Percentiles rank a stretch among this genome's conserved stretches.
Evolutionary conservation across 1,140 invertebrate genomes (phyloP).

Genomic region (Phortica variegata): DNA sequence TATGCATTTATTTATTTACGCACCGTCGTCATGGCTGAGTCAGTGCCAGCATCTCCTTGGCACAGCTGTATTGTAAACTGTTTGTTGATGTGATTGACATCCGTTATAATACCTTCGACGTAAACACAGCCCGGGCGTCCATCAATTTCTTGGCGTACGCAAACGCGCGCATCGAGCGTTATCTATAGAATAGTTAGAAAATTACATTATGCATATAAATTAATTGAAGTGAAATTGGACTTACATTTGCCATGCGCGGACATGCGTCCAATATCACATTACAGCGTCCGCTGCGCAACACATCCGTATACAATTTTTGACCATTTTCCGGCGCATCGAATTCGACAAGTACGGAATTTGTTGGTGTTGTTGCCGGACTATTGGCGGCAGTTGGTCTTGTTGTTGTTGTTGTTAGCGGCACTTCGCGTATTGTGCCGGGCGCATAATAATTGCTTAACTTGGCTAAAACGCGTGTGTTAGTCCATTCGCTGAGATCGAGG

Average conservation of each 20-base stretch:
- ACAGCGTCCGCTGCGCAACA: constrained; percentile 75
- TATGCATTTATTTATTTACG: constrained; percentile 19
- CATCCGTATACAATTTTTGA: constrained; percentile 65
- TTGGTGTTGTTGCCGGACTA: constrained; percentile 10
- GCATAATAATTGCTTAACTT: constrained; percentile 79
- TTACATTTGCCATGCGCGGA: constrained; percentile 69
- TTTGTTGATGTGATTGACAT: constrained; percentile 69
- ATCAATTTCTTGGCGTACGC: constrained; percentile 57
- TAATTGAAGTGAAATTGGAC: constrained; percentile 3
- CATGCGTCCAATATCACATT: constrained; percentile 92
- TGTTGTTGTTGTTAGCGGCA: constrained; percentile 56
- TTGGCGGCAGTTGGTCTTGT: not conserved
- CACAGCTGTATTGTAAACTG: constrained; percentile 76
- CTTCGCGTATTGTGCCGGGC: constrained; percentile 71
- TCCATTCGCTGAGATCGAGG: constrained; percentile 88
- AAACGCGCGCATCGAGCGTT: constrained; percentile 59
- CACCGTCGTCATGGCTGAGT: constrained; percentile 18
- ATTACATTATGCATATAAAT: no score
- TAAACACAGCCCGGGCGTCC: constrained; percentile 64
- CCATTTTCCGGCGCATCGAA: constrained; percentile 68
- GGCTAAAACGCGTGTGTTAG: constrained; percentile 84
- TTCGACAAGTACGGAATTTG: constrained; percentile 66
- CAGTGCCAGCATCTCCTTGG: no score
- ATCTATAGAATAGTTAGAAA: constrained; percentile 42
- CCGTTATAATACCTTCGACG: constrained; percentile 79